Evolutionary conservation across 23 tunicate genomes (phyloP).

Genomic region (Clavelina lepadiformis): DNA sequence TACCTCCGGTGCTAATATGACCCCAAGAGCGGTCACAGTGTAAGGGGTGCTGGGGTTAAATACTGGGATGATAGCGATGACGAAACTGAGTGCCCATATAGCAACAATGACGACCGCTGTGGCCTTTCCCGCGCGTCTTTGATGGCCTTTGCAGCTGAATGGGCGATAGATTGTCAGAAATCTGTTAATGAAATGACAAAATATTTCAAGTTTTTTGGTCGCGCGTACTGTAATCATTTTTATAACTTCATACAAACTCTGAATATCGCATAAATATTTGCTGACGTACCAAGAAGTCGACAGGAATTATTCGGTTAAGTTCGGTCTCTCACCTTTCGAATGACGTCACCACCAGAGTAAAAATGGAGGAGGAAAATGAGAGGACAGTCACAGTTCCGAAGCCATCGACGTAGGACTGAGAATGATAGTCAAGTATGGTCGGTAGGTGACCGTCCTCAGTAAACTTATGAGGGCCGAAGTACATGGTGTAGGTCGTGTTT

Average conservation of each 20-base stretch:
- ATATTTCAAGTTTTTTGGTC: no score
- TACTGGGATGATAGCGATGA: slow-evolving; percentile 19
- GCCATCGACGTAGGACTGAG: slow-evolving; percentile 22
- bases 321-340: slow-evolving; percentile 53
- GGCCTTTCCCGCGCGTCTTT: background rate
- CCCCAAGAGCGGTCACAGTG: slow-evolving; percentile 39
- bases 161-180: slow-evolving; percentile 8
- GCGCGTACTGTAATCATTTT: no score
- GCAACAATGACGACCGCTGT: background rate
- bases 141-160: background rate
- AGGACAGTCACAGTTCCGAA: slow-evolving; percentile 34
- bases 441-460: slow-evolving; percentile 14
- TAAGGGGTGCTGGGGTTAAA: slow-evolving; percentile 8
- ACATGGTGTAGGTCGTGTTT: slow-evolving; percentile 35
- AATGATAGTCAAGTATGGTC: slow-evolving; percentile 16
- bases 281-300: no score
- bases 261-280: no score
- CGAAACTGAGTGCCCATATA: slow-evolving; percentile 20
- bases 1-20: slow-evolving; percentile 39
- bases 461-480: slow-evolving; percentile 28
- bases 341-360: slow-evolving; percentile 28
- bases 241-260: no score
- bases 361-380: slow-evolving; percentile 31
- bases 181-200: no score
- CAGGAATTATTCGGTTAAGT: no score